Evolutionary conservation across 2,888 invertebrate genomes (phyloP).

Genomic region (Harpalus rubripes): DNA sequence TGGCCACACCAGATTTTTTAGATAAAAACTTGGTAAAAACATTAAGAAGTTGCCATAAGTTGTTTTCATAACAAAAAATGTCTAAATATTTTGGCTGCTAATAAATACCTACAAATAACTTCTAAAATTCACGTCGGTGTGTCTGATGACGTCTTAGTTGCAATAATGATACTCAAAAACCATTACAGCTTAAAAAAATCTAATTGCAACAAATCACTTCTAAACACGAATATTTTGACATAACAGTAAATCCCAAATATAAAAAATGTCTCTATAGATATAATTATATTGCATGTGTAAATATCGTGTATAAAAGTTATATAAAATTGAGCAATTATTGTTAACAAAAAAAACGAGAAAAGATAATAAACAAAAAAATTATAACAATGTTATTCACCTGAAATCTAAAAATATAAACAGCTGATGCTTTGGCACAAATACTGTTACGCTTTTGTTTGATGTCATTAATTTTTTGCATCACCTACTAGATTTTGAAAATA

Average conservation of each 20-base stretch:
- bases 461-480: conserved; percentile 6
- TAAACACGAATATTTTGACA: no score
- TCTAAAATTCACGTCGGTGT: background rate
- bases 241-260: no score
- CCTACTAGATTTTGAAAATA: no score
- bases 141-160: no score
- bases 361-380: background rate
- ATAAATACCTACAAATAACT: conserved; percentile 3
- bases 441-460: conserved; percentile 24
- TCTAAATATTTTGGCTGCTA: background rate
- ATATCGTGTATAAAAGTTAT: no score
- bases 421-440: conserved; percentile 44
- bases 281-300: no score
- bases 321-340: background rate
- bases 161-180: no score
- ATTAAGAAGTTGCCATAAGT: background rate
- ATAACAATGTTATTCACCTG: conserved; percentile 30
- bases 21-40: no score
- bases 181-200: no score
- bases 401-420: conserved; percentile 35
- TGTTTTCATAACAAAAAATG: background rate
- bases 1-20: no score
- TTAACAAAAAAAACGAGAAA: background rate
- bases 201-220: no score
- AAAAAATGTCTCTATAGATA: no score